These are phyloP conservation scores for Sandelia bainsii DNA, from an alignment of 2,797 vertebrate species.

Conservation along the genomic window DNA sequence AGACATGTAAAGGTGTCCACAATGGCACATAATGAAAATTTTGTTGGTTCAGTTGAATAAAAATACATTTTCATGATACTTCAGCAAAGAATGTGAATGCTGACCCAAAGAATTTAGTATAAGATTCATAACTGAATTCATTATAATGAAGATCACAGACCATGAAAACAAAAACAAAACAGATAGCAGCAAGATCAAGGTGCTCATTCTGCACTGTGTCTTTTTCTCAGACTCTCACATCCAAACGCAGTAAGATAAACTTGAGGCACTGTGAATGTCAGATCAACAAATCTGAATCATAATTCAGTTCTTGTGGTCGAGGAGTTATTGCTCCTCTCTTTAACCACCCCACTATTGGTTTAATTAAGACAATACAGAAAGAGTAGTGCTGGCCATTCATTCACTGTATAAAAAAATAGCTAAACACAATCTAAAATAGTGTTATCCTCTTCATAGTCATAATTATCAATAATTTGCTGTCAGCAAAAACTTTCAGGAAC, in stretches of 20 bases:
- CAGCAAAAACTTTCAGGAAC: constrained; percentile 59
- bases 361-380: constrained; percentile 72
- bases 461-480: constrained; percentile 63
- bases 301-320: constrained; percentile 34
- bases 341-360: constrained; percentile 42
- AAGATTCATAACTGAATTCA: constrained; percentile 25
- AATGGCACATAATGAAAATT: constrained; percentile 50
- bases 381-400: constrained; percentile 70
- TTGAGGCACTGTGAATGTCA: constrained; percentile 83
- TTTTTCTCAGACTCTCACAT: constrained; percentile 57
- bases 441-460: constrained; percentile 70
- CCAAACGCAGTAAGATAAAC: constrained; percentile 59
- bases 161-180: constrained; percentile 22
- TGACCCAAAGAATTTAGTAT: constrained; percentile 43
- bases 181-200: constrained; percentile 75
- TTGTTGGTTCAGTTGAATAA: constrained; percentile 24
- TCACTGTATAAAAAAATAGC: constrained; percentile 75
- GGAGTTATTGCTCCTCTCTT: constrained; percentile 45
- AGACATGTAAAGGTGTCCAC: constrained; percentile 14
- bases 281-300: constrained; percentile 38
- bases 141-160: constrained; percentile 46
- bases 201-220: constrained; percentile 52
- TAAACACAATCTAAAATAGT: constrained; percentile 79
- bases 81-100: constrained; percentile 7
- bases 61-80: constrained; percentile 26